phyloP scores from a whole-genome alignment of 2,113 vertebrate genomes.

The Strix uralensis region DNA sequence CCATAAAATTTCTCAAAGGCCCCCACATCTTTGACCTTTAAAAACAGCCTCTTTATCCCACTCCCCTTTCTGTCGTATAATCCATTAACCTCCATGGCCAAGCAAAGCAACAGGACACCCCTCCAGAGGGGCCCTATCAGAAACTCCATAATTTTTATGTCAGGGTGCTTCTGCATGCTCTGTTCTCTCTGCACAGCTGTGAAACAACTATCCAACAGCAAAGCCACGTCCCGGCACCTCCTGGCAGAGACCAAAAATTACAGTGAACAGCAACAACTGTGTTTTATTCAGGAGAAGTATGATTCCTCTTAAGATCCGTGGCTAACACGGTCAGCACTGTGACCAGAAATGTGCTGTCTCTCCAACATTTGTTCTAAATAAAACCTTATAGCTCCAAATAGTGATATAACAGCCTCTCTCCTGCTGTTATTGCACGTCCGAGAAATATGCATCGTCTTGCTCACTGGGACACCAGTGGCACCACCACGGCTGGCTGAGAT shows the following conservation, averaged over 20 bases:
- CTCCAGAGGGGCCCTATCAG: background rate
- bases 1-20: background rate
- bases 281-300: fast-evolving
- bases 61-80: background rate
- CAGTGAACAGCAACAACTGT: background rate
- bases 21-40: background rate
- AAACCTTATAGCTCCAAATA: background rate
- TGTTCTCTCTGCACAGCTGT: background rate
- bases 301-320: background rate
- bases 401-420: background rate
- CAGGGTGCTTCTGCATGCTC: background rate
- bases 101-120: background rate
- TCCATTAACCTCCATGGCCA: background rate
- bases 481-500: fast-evolving
- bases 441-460: background rate
- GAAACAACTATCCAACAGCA: background rate
- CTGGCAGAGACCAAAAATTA: background rate
- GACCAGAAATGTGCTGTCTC: background rate
- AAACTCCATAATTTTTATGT: fast-evolving
- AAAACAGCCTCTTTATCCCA: background rate
- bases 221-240: background rate
- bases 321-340: background rate
- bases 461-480: background rate
- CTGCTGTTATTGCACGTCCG: background rate
- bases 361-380: background rate